phyloP scores from a whole-genome alignment of 1,140 invertebrate species.

The Copidosoma floridanum region DNA sequence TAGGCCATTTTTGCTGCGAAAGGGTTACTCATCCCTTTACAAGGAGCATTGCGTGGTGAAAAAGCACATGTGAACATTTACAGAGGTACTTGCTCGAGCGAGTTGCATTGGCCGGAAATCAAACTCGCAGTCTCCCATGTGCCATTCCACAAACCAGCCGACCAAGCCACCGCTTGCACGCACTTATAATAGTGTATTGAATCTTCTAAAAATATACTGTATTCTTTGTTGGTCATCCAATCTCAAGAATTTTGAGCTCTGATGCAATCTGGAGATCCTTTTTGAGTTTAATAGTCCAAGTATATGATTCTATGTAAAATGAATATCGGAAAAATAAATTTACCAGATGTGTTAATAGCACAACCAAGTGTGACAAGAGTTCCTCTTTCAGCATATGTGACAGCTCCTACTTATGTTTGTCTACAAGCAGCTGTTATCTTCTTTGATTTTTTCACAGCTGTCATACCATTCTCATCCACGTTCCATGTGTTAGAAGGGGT shows the following conservation, averaged over 20 bases:
- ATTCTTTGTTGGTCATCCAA: constrained; percentile 8
- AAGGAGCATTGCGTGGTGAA: too few relatives aligned
- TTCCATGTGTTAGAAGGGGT: constrained; percentile 43
- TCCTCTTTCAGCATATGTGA: constrained; percentile 47
- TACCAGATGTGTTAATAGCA: constrained; percentile 42
- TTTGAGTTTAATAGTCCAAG: constrained; percentile 6
- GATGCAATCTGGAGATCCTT: not conserved
- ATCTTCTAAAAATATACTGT: not conserved
- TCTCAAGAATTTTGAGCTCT: constrained; percentile 9
- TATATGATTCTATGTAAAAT: constrained; percentile 40
- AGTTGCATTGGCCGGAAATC: too few relatives aligned
- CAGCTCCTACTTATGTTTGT: constrained; percentile 44
- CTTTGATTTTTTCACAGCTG: constrained; percentile 47
- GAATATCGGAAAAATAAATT: constrained; percentile 41
- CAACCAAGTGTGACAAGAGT: constrained; percentile 43
- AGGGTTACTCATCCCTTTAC: too few relatives aligned
- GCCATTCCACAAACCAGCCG: too few relatives aligned
- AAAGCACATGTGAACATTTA: too few relatives aligned
- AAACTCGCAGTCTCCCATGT: too few relatives aligned
- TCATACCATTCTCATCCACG: constrained; percentile 51
- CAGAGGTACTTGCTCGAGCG: too few relatives aligned
- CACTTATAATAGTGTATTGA: constrained; percentile 9
- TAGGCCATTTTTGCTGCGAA: too few relatives aligned
- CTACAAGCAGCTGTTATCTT: constrained; percentile 45
- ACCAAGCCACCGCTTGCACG: too few relatives aligned